A percentile compares a stretch with the other conserved stretches of the same genome.
Evolutionary conservation across 2,888 invertebrate genomes (phyloP).

Genomic region (Drosophila maculinotata): DNA sequence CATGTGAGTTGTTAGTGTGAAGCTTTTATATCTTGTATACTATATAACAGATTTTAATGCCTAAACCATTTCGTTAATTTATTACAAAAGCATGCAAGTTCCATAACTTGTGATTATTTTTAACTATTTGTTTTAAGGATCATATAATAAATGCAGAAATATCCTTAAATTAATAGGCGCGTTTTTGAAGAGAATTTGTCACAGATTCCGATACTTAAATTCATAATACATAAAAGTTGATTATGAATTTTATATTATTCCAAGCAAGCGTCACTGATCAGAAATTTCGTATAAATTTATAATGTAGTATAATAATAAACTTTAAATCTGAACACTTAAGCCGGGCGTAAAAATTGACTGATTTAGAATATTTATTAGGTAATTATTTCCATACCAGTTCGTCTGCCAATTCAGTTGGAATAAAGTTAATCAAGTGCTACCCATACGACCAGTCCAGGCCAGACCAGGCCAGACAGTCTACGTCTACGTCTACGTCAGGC

Average conservation of each 20-base stretch:
- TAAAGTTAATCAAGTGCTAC: conserved; percentile 65
- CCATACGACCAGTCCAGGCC: conserved; percentile 9
- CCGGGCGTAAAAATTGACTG: conserved; percentile 7
- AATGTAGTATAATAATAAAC: not conserved
- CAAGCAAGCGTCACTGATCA: not conserved
- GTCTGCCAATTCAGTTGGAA: conserved; percentile 61
- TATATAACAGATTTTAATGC: no score
- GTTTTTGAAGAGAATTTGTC: no score
- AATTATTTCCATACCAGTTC: conserved; percentile 64
- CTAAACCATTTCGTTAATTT: no score
- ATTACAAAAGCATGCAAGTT: no score
- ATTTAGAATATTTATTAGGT: conserved; percentile 49
- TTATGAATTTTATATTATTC: not conserved
- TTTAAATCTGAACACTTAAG: conserved; percentile 4
- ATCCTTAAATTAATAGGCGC: no score
- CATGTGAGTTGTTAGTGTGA: conserved; percentile 14
- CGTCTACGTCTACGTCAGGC: conserved; percentile 9
- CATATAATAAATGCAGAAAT: no score
- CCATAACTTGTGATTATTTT: no score
- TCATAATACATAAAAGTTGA: not conserved
- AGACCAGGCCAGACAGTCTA: conserved; percentile 4
- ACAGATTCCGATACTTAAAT: no score
- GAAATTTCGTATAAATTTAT: not conserved
- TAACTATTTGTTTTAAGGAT: no score
- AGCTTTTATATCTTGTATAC: no score